Evolutionary conservation across 1,140 invertebrate species (phyloP).

Genomic region (silkworm (Bombyx mori)): ASM3026992v2 NC_085122.1:8310001-8310500

Average conservation of each 20-base stretch:
- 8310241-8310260: constrained; percentile 78
- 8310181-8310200: constrained; percentile 71
- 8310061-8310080: background rate
- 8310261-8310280: constrained; percentile 78
- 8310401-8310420: constrained; percentile 40
- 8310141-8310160: constrained; percentile 76
- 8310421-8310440: constrained; percentile 62
- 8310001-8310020: background rate
- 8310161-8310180: constrained; percentile 75
- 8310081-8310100: constrained; percentile 1
- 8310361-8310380: constrained; percentile 75
- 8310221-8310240: constrained; percentile 76
- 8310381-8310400: background rate
- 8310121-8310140: constrained; percentile 72
- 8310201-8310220: constrained; percentile 76
- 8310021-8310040: background rate
- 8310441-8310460: constrained; percentile 71
- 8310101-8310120: background rate
- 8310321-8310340: constrained; percentile 77
- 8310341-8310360: constrained; percentile 79
- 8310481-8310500: constrained; percentile 71
- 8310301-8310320: constrained; percentile 78
- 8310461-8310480: constrained; percentile 60
- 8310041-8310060: background rate
- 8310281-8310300: constrained; percentile 83